Evolutionary conservation across 2,888 invertebrate species (phyloP).

Genomic region (Thera obeliscata): DNA sequence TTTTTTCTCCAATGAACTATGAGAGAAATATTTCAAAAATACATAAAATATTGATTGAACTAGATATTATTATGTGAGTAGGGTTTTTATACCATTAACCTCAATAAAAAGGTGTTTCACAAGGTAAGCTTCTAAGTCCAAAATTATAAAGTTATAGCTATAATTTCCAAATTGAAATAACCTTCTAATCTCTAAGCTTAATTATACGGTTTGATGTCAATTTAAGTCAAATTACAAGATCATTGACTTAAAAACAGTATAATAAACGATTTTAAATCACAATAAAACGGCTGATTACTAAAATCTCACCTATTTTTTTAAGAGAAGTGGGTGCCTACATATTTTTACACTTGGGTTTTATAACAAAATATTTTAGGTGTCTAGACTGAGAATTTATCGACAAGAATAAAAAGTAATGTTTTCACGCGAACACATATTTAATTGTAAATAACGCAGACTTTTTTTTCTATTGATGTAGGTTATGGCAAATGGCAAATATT

Average conservation of each 20-base stretch:
- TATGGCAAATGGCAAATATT: neutral
- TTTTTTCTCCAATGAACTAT: too few species aligned
- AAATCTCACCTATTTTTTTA: neutral
- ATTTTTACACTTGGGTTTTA: constrained; percentile 5
- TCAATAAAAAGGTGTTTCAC: constrained; percentile 11
- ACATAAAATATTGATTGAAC: too few species aligned
- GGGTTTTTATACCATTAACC: neutral
- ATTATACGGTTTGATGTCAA: constrained; percentile 20
- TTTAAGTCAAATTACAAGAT: constrained; percentile 18
- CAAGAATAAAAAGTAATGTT: constrained; percentile 22
- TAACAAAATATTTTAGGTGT: constrained; percentile 15
- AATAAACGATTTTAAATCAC: constrained; percentile 25
- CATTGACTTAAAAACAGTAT: constrained; percentile 10
- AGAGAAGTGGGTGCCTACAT: neutral
- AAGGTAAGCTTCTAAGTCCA: constrained; percentile 1
- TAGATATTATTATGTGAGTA: neutral
- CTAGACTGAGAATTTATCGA: constrained; percentile 22
- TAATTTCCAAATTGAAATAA: constrained; percentile 16
- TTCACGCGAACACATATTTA: constrained; percentile 13
- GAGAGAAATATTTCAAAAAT: too few species aligned
- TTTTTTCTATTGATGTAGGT: neutral
- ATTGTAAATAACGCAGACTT: neutral
- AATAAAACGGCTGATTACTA: neutral
- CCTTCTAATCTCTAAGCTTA: constrained; percentile 21
- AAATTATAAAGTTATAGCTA: constrained; percentile 2